These are phyloP conservation scores for Plagiodera versicolora DNA, from an alignment of 2,888 invertebrate species.

Conservation along the genomic window DNA sequence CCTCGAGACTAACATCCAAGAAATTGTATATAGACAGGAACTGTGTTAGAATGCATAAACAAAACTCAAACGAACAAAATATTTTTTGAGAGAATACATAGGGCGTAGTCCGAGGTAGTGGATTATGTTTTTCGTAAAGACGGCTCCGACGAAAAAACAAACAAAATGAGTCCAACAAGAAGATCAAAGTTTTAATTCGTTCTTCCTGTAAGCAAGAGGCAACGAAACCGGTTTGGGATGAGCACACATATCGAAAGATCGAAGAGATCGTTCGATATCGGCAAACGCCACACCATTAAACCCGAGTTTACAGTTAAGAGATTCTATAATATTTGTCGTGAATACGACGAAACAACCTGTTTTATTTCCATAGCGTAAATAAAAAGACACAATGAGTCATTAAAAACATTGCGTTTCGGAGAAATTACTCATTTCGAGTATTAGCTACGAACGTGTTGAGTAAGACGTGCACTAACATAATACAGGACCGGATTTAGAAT, in stretches of 20 bases:
- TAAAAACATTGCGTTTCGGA: not conserved
- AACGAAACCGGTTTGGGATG: slow-evolving; percentile 5
- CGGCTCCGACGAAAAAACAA: not conserved
- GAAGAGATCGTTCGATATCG: slow-evolving; percentile 1
- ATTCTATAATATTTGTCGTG: slow-evolving; percentile 6
- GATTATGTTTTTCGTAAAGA: not conserved
- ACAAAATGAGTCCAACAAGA: not conserved
- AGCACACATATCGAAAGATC: not conserved
- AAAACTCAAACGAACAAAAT: too few species aligned
- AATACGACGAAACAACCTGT: slow-evolving; percentile 2
- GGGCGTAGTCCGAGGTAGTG: too few species aligned
- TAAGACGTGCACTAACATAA: not conserved
- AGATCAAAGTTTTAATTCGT: not conserved
- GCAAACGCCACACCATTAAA: not conserved
- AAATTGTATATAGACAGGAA: too few species aligned
- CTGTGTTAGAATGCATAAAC: too few species aligned
- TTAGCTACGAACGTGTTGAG: not conserved
- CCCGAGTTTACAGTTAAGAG: slow-evolving; percentile 1
- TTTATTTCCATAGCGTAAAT: not conserved
- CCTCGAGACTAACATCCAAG: too few species aligned
- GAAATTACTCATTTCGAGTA: slow-evolving; percentile 2
- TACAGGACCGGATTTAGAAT: not conserved
- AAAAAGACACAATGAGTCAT: slow-evolving; percentile 2
- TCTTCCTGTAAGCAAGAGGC: slow-evolving; percentile 5
- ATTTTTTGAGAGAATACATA: too few species aligned